These are phyloP conservation scores for Saccostrea cuccullata DNA, from an alignment of 1,140 invertebrate genomes.

Conservation along the genomic window DNA sequence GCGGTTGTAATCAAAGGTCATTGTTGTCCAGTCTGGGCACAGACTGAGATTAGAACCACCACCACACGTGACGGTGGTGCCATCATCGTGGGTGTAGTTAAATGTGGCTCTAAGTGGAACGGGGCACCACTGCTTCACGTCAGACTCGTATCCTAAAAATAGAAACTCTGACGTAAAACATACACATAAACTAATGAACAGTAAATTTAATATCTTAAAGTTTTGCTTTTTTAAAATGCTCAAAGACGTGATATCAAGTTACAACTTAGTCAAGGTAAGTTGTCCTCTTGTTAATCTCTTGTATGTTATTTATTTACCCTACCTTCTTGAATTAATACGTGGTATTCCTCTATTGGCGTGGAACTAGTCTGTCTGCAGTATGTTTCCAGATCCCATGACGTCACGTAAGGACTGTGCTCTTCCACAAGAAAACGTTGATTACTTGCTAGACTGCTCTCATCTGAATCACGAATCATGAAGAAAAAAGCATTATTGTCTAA, in stretches of 20 bases:
- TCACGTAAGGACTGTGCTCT: constrained; percentile 6
- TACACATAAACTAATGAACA: too few species aligned
- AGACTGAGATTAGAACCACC: constrained; percentile 29
- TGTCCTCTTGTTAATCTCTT: too few species aligned
- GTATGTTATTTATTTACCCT: not conserved
- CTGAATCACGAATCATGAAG: not conserved
- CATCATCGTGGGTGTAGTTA: constrained; percentile 47
- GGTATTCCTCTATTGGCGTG: constrained; percentile 43
- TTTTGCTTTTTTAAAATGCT: too few species aligned
- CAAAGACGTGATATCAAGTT: too few species aligned
- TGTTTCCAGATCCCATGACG: not conserved
- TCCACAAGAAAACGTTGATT: constrained; percentile 23
- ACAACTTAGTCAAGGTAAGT: too few species aligned
- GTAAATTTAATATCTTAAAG: too few species aligned
- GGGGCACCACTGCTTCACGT: constrained; percentile 45
- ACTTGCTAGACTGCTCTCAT: not conserved
- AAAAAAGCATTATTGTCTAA: not conserved
- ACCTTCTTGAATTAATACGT: constrained; percentile 52
- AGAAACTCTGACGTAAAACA: not conserved
- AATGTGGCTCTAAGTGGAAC: constrained; percentile 42
- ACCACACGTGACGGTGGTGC: constrained; percentile 34
- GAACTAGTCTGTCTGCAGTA: constrained; percentile 28
- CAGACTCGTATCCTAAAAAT: constrained; percentile 41
- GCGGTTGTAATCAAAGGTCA: constrained; percentile 49
- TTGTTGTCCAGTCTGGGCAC: constrained; percentile 44